A percentile compares a stretch with the other conserved stretches of the same genome.
phyloP scores from a whole-genome alignment of 2,888 invertebrate species.

The Cephus sareptanus region DNA sequence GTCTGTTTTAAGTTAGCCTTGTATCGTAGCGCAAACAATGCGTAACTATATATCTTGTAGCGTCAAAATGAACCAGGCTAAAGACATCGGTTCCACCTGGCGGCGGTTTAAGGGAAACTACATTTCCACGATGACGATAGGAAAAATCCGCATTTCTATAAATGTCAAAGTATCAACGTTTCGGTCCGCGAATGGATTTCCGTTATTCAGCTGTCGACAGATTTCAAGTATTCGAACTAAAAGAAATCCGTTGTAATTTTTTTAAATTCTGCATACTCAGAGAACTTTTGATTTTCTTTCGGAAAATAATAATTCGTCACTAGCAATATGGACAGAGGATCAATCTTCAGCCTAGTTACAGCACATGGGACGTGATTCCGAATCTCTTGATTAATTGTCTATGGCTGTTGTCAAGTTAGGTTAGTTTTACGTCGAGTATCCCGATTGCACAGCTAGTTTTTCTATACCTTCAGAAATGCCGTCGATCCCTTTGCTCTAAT shows the following conservation, averaged over 20 bases:
- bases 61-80: background rate
- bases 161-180: background rate
- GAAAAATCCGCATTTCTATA: background rate
- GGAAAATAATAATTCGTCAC: background rate
- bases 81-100: background rate
- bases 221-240: background rate
- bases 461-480: background rate
- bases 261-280: background rate
- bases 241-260: background rate
- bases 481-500: background rate
- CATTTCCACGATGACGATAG: background rate
- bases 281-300: background rate
- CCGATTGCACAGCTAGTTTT: background rate
- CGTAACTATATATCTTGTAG: background rate
- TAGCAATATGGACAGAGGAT: background rate
- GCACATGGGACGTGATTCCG: background rate
- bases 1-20: background rate
- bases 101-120: background rate
- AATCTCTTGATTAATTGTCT: no score
- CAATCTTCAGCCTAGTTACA: background rate
- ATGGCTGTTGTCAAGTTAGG: background rate
- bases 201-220: background rate
- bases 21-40: background rate
- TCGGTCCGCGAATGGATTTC: background rate
- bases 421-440: background rate